A percentile compares a stretch with the other conserved stretches of the same genome.
Conservation (phyloP, 2,888 invertebrate species). For the Cantharis nigra region DNA sequence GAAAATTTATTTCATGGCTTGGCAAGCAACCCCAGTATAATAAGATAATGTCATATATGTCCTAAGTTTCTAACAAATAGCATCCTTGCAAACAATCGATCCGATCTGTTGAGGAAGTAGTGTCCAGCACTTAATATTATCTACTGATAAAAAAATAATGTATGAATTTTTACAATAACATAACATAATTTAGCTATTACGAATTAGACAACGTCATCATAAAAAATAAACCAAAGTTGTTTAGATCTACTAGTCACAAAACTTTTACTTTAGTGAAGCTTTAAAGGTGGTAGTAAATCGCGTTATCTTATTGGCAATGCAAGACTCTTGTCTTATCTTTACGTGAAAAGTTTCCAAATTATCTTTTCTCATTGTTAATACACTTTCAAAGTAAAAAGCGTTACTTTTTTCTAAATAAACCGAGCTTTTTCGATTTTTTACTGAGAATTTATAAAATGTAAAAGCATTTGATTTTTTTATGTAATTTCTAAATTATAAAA, state of each 20-base stretch:
- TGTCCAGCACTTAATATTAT: conserved; percentile 34
- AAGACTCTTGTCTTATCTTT: conserved; percentile 30
- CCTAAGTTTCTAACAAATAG: conserved; percentile 47
- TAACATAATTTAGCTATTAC: conserved; percentile 19
- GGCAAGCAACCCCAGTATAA: conserved; percentile 51
- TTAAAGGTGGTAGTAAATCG: conserved; percentile 29
- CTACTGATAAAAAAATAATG: conserved; percentile 28
- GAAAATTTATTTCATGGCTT: conserved; percentile 52
- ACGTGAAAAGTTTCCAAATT: conserved; percentile 29
- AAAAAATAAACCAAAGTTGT: conserved; percentile 14
- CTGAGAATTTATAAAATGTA: neutral
- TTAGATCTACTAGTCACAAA: conserved; percentile 11
- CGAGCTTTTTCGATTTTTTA: neutral
- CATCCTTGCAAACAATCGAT: conserved; percentile 44
- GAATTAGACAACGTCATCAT: conserved; percentile 21
- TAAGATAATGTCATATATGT: conserved; percentile 51
- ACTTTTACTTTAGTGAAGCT: conserved; percentile 21
- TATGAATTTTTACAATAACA: conserved; percentile 15
- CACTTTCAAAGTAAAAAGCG: conserved; percentile 23
- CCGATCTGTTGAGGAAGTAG: conserved; percentile 42
- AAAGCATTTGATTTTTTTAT: neutral
- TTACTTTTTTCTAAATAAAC: conserved; percentile 10
- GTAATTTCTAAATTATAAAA: neutral
- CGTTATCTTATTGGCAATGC: conserved; percentile 32
- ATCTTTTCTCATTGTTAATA: conserved; percentile 29